These are phyloP conservation scores for Bergia puertoricense DNA, from an alignment of 92 coral and sea anemone species.

Conservation along the genomic window DNA sequence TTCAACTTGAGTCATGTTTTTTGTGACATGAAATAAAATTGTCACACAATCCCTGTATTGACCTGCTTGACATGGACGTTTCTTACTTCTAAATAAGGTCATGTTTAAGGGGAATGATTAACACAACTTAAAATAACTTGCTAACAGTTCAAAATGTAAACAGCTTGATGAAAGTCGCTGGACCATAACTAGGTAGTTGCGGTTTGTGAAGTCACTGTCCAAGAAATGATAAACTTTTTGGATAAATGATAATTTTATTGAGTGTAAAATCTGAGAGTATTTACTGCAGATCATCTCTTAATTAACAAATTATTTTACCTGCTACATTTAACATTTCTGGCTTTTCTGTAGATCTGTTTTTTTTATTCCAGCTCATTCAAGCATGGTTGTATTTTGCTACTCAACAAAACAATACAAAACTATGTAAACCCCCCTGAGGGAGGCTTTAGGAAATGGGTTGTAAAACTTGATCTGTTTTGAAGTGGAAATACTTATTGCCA, in stretches of 20 bases:
- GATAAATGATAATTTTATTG: neutral
- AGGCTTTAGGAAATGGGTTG: neutral
- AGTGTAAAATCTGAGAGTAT: neutral
- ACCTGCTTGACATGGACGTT: neutral
- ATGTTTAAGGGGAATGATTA: neutral
- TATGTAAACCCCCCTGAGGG: neutral
- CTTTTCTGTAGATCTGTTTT: too few species aligned
- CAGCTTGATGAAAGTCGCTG: neutral
- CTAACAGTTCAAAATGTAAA: neutral
- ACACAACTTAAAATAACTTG: neutral
- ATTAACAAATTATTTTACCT: too few species aligned
- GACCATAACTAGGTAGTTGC: neutral
- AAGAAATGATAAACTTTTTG: too few species aligned
- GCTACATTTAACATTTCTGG: neutral
- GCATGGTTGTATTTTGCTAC: neutral
- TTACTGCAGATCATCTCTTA: too few species aligned
- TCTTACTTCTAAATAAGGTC: conserved; percentile 30
- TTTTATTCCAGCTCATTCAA: neutral
- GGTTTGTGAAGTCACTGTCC: neutral
- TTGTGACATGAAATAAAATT: neutral
- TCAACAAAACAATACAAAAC: neutral
- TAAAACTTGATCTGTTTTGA: neutral
- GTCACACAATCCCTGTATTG: conserved; percentile 14
- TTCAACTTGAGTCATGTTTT: too few species aligned
- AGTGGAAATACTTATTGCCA: neutral